Conservation (phyloP, 2,888 invertebrate genomes). For the Tinea semifulvella region DNA sequence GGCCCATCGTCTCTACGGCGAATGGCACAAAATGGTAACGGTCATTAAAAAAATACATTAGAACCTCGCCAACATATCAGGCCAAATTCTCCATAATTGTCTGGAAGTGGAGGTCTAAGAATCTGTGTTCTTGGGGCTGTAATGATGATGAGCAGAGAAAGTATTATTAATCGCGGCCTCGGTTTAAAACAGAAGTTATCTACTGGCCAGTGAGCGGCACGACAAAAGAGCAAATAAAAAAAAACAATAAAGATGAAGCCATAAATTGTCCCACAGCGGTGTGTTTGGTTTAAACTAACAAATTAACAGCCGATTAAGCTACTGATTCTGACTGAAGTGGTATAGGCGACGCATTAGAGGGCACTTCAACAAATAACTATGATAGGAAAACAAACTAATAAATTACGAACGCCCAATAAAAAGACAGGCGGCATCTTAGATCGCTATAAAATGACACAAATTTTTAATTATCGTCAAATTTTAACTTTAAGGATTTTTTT, state of each 20-base stretch:
- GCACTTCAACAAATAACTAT: constrained; percentile 42
- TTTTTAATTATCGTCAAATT: too few relatives aligned
- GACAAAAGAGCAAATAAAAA: constrained; percentile 10
- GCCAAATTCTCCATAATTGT: too few relatives aligned
- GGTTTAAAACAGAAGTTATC: constrained; percentile 14
- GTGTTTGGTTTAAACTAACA: constrained; percentile 56
- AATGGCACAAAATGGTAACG: too few relatives aligned
- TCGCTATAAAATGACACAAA: too few relatives aligned
- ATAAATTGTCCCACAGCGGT: constrained; percentile 55
- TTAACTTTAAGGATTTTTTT: too few relatives aligned
- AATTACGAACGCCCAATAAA: not conserved
- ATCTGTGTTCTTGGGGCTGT: too few relatives aligned
- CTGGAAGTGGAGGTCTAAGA: too few relatives aligned
- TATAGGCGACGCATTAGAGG: constrained; percentile 46
- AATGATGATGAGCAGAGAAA: too few relatives aligned
- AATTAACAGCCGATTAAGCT: constrained; percentile 64
- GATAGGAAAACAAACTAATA: constrained; percentile 30
- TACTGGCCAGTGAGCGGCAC: constrained; percentile 1
- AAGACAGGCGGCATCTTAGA: not conserved
- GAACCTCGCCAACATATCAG: too few relatives aligned
- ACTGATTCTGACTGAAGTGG: constrained; percentile 52
- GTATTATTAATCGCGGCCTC: too few relatives aligned
- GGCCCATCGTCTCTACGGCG: too few relatives aligned
- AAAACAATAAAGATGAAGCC: constrained; percentile 41
- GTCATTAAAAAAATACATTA: too few relatives aligned